These are phyloP conservation scores for Muschampia plurimacula DNA, from an alignment of 2,888 invertebrate species.

Conservation along the genomic window DNA sequence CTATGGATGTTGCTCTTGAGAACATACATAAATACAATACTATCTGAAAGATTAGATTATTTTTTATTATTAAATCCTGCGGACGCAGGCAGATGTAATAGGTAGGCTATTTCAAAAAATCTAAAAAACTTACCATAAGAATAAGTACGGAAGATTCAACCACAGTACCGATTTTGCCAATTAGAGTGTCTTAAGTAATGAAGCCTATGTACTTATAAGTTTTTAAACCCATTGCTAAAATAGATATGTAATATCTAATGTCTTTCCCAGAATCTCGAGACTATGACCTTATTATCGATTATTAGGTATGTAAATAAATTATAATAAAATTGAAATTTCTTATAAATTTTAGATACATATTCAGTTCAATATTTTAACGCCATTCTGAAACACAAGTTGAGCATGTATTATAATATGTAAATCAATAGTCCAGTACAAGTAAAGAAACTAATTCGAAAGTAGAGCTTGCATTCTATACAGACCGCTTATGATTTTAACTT, in stretches of 20 bases:
- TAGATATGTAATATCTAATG: neutral
- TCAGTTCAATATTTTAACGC: slow-evolving; percentile 3
- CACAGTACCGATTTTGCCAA: neutral
- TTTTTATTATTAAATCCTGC: neutral
- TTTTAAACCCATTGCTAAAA: neutral
- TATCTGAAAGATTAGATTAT: slow-evolving; percentile 17
- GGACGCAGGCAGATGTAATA: neutral
- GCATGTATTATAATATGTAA: slow-evolving; percentile 4
- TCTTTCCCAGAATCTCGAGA: neutral
- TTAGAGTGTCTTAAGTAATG: neutral
- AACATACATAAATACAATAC: neutral
- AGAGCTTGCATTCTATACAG: slow-evolving; percentile 19
- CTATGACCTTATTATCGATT: neutral
- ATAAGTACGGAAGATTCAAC: neutral
- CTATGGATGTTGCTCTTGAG: neutral
- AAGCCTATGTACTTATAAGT: neutral
- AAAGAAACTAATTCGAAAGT: slow-evolving; percentile 16
- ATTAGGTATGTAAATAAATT: neutral
- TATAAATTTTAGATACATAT: neutral
- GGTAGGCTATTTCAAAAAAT: neutral
- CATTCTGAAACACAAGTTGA: slow-evolving; percentile 15
- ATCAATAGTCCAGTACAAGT: slow-evolving; percentile 13
- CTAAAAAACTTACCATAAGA: neutral
- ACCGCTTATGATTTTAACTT: neutral
- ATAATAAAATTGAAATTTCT: too few species aligned